Evolutionary conservation across 1,140 invertebrate species (phyloP).

Genomic region (Sinonovacula constricta): DNA sequence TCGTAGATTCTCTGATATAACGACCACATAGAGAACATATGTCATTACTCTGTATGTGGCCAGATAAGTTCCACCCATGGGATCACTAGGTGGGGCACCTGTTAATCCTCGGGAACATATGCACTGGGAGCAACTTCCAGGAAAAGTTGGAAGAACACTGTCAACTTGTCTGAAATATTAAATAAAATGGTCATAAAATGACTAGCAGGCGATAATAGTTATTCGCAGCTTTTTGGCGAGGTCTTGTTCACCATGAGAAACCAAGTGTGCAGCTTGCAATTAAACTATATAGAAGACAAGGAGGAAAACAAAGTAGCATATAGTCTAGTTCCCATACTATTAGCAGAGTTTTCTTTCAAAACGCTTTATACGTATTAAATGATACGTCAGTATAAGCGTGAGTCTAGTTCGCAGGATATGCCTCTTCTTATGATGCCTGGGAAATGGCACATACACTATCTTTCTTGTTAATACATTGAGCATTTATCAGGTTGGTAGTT

Average conservation of each 20-base stretch:
- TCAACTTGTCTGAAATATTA: conserved; percentile 88
- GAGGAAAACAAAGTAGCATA: not conserved
- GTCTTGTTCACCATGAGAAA: not conserved
- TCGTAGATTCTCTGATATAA: no score
- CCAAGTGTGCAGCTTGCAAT: not conserved
- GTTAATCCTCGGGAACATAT: conserved; percentile 54
- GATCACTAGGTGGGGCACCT: no score
- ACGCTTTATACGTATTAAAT: not conserved
- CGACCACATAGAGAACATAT: no score
- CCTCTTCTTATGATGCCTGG: no score
- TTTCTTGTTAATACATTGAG: no score
- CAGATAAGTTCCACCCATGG: no score
- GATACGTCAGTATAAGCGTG: no score
- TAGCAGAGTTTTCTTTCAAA: not conserved
- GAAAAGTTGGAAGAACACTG: conserved; percentile 93
- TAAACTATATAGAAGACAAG: not conserved
- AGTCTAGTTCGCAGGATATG: no score
- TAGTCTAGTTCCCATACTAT: not conserved
- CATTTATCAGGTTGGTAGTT: no score
- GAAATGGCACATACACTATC: no score
- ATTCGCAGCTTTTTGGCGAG: no score
- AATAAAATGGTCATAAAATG: conserved; percentile 41
- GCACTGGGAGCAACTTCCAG: conserved; percentile 91
- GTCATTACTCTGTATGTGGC: no score
- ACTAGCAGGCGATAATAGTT: not conserved